phyloP scores from a whole-genome alignment of 2,888 invertebrate species.

The Lithophane leautieri region DNA sequence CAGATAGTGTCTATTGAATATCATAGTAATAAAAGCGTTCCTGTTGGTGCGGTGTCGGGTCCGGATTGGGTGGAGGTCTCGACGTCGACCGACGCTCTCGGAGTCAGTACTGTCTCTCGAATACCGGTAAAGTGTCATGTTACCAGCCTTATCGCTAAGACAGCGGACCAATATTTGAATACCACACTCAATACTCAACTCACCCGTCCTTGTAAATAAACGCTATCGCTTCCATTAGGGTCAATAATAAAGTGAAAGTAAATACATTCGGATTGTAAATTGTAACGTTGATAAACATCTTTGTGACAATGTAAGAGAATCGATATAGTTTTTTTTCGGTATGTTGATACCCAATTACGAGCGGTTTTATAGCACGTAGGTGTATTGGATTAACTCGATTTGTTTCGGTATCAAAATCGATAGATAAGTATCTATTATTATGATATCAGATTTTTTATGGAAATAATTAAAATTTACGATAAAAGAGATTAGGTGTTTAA shows the following conservation, averaged over 20 bases:
- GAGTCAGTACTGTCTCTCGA: constrained; percentile 63
- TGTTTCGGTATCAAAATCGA: constrained; percentile 41
- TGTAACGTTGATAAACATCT: constrained; percentile 67
- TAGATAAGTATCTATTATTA: constrained; percentile 32
- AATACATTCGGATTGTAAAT: constrained; percentile 71
- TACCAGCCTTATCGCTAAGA: constrained; percentile 79
- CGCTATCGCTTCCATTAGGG: constrained; percentile 72
- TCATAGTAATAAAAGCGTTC: constrained; percentile 71
- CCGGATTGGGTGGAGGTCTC: constrained; percentile 61
- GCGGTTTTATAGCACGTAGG: constrained; percentile 53
- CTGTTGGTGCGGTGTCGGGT: constrained; percentile 60
- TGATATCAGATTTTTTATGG: constrained; percentile 23
- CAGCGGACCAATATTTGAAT: constrained; percentile 81
- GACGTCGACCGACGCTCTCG: constrained; percentile 33
- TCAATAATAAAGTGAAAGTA: constrained; percentile 71
- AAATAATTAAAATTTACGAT: constrained; percentile 11
- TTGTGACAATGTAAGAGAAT: constrained; percentile 56
- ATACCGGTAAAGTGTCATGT: constrained; percentile 79
- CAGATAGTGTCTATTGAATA: constrained; percentile 73
- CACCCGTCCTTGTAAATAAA: constrained; percentile 69
- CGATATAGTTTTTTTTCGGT: constrained; percentile 59
- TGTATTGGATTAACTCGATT: constrained; percentile 47
- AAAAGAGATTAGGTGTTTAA: constrained; percentile 24
- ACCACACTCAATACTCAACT: constrained; percentile 76
- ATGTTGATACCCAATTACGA: constrained; percentile 54